Evolutionary conservation across 2,888 invertebrate species (phyloP), one percentile per base, ranked within the genome.

Genomic region (Diarsia dahlii): DNA sequence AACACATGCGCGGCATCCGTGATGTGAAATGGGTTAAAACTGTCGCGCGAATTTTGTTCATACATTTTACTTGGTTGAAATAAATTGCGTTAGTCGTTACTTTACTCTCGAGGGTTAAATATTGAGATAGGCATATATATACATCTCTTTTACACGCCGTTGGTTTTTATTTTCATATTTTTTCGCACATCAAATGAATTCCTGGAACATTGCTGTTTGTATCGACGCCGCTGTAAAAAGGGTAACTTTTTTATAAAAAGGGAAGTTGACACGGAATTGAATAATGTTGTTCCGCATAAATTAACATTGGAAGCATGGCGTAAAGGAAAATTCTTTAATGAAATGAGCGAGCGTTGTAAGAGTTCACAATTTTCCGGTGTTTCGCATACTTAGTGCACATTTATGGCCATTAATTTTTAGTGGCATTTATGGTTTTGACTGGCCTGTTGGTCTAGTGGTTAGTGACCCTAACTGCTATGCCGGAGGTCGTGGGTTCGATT

Each of bases 11-110:
- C 23, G 70, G 71, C 52, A 75, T 69, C 76, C 68, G 62, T 58
- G 70, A 66, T 71, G 80, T 78, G 81, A 83, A 84, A 86, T 88
- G 81, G 67, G 70, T 75, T 72, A 79, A 78, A 81, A 80, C 67
- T 66, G 81, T 70, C 70, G 58, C 66, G 58, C 62, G 67, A 81
- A 81, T 78, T 86, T 83, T 74, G 83, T 81, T 84, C 73, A 81
- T 75, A 80, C 78, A 87, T 84, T 88, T 85, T 77, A 81, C 82
- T 80, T 71, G 77, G 66, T 72, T 67, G 63, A 78, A 86, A 88
- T 88, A 88, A 85, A 86, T 87, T 82, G 83, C 81, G 78, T 84
- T 70, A 74, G 74, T 81, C 79, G 77, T 85, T 87, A 81, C 82
- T 74, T 81, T 77, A 74, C 66, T 78, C 77, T 69, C 69, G 64